Evolutionary conservation across 2,888 invertebrate genomes (phyloP).

Genomic region (Caenorhabditis panamensis): DNA sequence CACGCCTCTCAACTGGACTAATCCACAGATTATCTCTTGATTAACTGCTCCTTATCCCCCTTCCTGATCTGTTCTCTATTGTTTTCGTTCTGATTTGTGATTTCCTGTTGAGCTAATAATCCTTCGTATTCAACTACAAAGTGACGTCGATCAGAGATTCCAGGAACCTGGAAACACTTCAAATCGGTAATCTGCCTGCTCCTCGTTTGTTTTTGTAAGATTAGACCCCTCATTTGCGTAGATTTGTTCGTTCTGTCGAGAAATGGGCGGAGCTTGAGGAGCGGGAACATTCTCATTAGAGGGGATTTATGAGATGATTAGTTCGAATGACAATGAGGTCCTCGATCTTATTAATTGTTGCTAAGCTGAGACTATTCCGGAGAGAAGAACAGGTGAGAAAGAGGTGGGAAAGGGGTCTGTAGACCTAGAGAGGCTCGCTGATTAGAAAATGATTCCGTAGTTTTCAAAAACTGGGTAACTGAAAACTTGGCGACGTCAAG

Average conservation of each 20-base stretch:
- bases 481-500: no score
- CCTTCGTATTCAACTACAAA: background rate
- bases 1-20: no score
- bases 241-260: background rate
- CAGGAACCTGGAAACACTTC: conserved; percentile 20
- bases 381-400: conserved; percentile 17
- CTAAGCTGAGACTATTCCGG: conserved; percentile 10
- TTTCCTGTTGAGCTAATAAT: background rate
- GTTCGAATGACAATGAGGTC: conserved; percentile 12
- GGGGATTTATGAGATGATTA: background rate
- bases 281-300: conserved; percentile 4
- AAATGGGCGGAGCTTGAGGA: conserved; percentile 17
- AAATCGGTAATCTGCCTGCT: conserved; percentile 21
- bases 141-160: conserved; percentile 22
- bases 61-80: background rate
- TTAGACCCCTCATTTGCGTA: background rate
- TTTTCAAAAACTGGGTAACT: no score
- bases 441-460: no score
- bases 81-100: conserved; percentile 32
- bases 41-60: no score
- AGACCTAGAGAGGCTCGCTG: no score
- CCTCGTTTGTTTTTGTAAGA: conserved; percentile 24
- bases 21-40: no score
- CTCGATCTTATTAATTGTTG: background rate
- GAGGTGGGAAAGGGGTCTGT: background rate